A percentile compares a stretch with the other conserved stretches of the same genome.
These are phyloP conservation scores for Tringa solitaria DNA, from an alignment of 2,113 vertebrate species.

Conservation along the genomic window DNA sequence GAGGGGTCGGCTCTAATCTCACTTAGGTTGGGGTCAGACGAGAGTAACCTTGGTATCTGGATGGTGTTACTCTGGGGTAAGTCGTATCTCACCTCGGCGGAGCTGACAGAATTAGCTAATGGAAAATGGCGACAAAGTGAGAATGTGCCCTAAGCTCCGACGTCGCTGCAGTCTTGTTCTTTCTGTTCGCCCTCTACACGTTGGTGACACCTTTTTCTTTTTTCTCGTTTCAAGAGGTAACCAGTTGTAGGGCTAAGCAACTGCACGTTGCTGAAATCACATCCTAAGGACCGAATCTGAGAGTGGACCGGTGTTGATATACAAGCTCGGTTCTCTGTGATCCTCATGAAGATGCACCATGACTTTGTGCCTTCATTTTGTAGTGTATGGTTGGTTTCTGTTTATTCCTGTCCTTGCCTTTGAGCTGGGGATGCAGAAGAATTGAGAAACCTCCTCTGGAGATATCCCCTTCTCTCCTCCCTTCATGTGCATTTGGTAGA, in stretches of 20 bases:
- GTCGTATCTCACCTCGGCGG: not conserved
- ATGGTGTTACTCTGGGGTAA: slow-evolving; percentile 5
- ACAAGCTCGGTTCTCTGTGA: not conserved
- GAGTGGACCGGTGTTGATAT: not conserved
- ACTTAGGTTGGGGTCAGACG: not conserved
- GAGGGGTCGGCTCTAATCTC: slow-evolving; percentile 45
- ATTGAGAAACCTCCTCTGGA: not conserved
- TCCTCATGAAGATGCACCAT: not conserved
- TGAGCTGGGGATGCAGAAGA: not conserved
- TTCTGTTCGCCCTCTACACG: not conserved
- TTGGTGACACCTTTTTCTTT: not conserved
- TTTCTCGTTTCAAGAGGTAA: not conserved
- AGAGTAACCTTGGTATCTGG: slow-evolving; percentile 40
- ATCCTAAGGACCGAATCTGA: not conserved
- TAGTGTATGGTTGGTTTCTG: not conserved
- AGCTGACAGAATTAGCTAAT: slow-evolving; percentile 46
- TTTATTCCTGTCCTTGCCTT: not conserved
- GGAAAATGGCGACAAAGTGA: slow-evolving; percentile 27
- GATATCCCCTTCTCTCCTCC: not conserved
- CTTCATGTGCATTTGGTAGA: not conserved
- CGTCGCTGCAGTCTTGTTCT: not conserved
- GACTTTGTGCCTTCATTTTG: not conserved
- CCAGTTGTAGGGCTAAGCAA: not conserved
- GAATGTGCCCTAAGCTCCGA: not conserved
- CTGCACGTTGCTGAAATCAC: not conserved